Base-by-base conservation (phyloP, 2,797 vertebrate genomes). In the Macrochelys suwanniensis region DNA sequence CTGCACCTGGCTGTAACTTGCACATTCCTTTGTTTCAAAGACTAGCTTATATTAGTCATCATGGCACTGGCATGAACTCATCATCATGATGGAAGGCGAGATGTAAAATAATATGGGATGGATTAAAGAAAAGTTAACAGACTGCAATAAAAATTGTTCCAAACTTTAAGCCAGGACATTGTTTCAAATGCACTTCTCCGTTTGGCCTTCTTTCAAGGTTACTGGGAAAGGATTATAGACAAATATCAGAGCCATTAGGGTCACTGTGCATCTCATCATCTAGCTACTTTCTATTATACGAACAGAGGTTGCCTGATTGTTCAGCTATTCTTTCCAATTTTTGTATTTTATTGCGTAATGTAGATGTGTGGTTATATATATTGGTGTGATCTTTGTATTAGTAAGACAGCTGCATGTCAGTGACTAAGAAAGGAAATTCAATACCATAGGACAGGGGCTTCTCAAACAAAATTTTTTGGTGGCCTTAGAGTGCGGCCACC, bases 1-100 rank as follows among this genome's bases (percentile, higher is more conserved):
- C 91, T 15, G n/a, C 90, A 94, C 96, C 95, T 93, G 90, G 91
- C 89, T 92, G 91, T 80, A 97, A 92, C 92, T 54, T 37, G 84
- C 94, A 94, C 93, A 56, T 76, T 68, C 80, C 90, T 94, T 26
- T 1, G 88, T 88, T 96, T 88, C 1, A 0, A 93, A 84, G 74
- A 81, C 85, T 77, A 68, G 87, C 92, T 88, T 1, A n/a, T 54
- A 85, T 93, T 42, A 86, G 90, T 91, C 93, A 96, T 82, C 31
- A 56, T 1, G 1, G 82, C 77, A 61, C 16, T 87, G 88, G 83
- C 86, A 85, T 0, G 0, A 50, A 5, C 26, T 84, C 89, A 93
- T 19, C 65, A 49, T 71, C 0, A 5, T 9, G 92, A 87, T 12
- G 88, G 50, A 79, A 95, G 76, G 80, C 33, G 6, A 26, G 89